Conservation (phyloP, 1,140 invertebrate genomes). For the Pseudomyrmex cubaensis region DNA sequence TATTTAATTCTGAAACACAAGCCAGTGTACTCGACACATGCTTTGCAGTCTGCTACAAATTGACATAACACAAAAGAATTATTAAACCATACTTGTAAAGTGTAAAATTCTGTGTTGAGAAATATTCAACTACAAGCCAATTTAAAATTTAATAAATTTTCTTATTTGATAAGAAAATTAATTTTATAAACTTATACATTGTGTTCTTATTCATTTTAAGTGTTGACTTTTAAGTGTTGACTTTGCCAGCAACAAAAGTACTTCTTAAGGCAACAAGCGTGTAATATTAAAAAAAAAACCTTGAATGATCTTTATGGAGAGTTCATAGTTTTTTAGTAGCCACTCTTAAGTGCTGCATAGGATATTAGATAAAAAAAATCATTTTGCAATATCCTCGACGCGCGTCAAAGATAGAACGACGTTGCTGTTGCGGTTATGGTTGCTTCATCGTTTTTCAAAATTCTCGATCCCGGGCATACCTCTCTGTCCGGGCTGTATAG, state of each 20-base stretch:
- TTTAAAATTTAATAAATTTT: constrained; percentile 8
- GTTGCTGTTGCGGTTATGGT: constrained; percentile 53
- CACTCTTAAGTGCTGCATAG: constrained; percentile 4
- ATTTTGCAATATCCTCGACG: constrained; percentile 34
- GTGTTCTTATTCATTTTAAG: not conserved
- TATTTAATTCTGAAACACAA: constrained; percentile 7
- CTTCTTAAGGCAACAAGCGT: not conserved
- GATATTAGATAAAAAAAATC: not conserved
- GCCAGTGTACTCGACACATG: not conserved
- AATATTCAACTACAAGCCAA: not conserved
- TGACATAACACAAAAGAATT: too few species aligned
- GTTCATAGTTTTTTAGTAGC: constrained; percentile 15
- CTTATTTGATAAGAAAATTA: constrained; percentile 3
- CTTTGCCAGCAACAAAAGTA: not conserved
- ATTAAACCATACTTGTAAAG: too few species aligned
- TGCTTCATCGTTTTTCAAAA: constrained; percentile 69
- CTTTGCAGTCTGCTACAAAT: constrained; percentile 4
- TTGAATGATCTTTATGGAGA: not conserved
- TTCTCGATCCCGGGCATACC: constrained; percentile 60
- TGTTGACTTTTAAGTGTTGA: not conserved
- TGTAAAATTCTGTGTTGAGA: too few species aligned
- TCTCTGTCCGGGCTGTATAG: constrained; percentile 61
- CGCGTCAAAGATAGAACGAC: constrained; percentile 37
- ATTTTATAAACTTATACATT: not conserved
- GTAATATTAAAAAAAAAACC: constrained; percentile 15